These are phyloP conservation scores for Phalacrocorax pelagicus DNA, from an alignment of 2,113 vertebrate species.

Conservation along the genomic window DNA sequence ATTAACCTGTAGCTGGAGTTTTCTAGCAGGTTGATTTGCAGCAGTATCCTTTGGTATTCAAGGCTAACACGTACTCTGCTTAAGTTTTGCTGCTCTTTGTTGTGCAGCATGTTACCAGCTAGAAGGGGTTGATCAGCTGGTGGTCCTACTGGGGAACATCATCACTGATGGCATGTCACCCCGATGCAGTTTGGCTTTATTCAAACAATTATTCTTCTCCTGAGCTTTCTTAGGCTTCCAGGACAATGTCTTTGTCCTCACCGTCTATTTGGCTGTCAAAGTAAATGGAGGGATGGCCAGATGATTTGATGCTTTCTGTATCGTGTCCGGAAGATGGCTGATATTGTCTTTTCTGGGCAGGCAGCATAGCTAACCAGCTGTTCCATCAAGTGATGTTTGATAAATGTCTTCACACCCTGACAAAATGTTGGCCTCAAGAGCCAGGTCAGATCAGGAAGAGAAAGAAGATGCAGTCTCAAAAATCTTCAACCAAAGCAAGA, in stretches of 20 bases:
- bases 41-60: not conserved
- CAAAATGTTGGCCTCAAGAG: conserved; percentile 84
- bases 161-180: not conserved
- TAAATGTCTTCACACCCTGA: conserved; percentile 81
- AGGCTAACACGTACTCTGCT: fast-evolving
- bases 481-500: conserved; percentile 60
- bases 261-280: not conserved
- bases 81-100: not conserved
- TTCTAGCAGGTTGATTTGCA: not conserved
- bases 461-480: conserved; percentile 77
- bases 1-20: not conserved
- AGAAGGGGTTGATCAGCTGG: not conserved
- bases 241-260: not conserved
- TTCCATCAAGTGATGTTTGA: conserved; percentile 92
- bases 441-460: conserved; percentile 79
- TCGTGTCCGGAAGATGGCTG: not conserved
- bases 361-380: conserved; percentile 85
- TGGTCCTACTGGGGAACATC: not conserved
- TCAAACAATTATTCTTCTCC: not conserved
- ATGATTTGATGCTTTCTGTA: not conserved
- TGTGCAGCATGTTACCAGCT: not conserved
- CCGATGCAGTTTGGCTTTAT: not conserved
- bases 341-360: conserved; percentile 64
- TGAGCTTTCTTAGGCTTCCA: not conserved
- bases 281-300: not conserved